Evolutionary conservation across 92 coral and sea anemone species (phyloP).

Genomic region (Parazoanthus swiftii): DNA sequence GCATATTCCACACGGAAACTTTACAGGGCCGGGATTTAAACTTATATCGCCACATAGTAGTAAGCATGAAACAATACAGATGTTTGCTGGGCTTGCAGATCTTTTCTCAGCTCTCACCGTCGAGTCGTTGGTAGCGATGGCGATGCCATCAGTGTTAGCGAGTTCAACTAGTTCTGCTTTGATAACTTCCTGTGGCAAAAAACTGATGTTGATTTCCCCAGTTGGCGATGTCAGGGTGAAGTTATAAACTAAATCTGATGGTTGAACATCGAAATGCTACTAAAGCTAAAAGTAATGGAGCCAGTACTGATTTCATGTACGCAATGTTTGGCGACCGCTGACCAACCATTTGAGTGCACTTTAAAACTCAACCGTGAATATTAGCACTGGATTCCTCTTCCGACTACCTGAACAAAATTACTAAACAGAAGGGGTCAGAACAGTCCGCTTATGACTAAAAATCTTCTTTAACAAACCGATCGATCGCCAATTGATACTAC

Average conservation of each 20-base stretch:
- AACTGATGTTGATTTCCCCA: conserved; percentile 26
- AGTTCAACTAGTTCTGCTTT: conserved; percentile 20
- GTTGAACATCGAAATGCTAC: conserved; percentile 19
- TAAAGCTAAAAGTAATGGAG: conserved; percentile 20
- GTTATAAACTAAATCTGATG: not conserved
- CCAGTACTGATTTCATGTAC: conserved; percentile 5
- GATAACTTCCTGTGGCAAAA: conserved; percentile 10
- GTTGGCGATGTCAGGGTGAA: conserved; percentile 2
- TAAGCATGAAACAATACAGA: not conserved
- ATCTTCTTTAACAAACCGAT: no score
- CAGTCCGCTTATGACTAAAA: no score
- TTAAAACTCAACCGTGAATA: no score
- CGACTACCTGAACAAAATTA: no score
- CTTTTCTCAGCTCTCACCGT: not conserved
- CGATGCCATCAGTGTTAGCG: not conserved
- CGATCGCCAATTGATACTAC: no score
- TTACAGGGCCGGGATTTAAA: not conserved
- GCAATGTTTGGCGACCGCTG: conserved; percentile 8
- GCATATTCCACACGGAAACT: not conserved
- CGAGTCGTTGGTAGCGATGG: not conserved
- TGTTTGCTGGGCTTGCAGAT: not conserved
- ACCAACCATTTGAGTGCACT: no score
- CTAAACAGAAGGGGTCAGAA: no score
- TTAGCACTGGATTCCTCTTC: no score
- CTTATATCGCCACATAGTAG: not conserved